Percentiles rank a stretch among this genome's conserved stretches.
Conservation (phyloP, 2,797 vertebrate species). For the Paedocypris micromegethes region DNA sequence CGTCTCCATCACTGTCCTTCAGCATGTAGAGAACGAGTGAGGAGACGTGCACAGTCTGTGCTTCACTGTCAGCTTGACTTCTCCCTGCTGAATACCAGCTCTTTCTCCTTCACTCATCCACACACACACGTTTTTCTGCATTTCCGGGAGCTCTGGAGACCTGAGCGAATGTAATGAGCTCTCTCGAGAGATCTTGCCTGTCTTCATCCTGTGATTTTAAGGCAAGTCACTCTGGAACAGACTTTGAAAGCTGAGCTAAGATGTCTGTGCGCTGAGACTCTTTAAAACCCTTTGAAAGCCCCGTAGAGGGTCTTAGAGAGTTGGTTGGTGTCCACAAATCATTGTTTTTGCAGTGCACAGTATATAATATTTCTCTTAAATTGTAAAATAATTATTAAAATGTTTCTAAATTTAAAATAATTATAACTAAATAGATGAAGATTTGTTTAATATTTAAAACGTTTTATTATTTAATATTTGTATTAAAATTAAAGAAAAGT, state of each 20-base stretch:
- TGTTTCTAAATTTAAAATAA: no score
- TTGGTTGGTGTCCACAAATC: not conserved
- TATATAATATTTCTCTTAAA: no score
- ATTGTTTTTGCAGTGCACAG: no score
- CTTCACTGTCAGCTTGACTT: not conserved
- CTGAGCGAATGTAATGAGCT: constrained; percentile 36
- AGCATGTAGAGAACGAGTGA: constrained; percentile 7
- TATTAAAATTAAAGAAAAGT: no score
- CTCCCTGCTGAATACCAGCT: not conserved
- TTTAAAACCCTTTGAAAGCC: not conserved
- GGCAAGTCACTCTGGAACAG: constrained; percentile 14
- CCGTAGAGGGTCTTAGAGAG: not conserved
- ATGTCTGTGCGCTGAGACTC: constrained; percentile 27
- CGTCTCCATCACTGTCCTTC: constrained; percentile 12
- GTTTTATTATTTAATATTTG: no score
- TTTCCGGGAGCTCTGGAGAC: constrained; percentile 10
- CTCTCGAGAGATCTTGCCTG: constrained; percentile 31
- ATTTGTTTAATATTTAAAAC: no score
- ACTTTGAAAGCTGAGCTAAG: constrained; percentile 34
- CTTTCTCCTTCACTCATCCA: not conserved
- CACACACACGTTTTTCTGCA: not conserved
- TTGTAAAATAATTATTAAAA: no score
- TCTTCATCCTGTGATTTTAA: constrained; percentile 16
- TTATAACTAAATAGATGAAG: no score
- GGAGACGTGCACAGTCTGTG: constrained; percentile 18